Percentiles rank a stretch among this genome's conserved stretches.
Evolutionary conservation across 2,113 vertebrate genomes (phyloP).

Genomic region (Malurus elegans): DNA sequence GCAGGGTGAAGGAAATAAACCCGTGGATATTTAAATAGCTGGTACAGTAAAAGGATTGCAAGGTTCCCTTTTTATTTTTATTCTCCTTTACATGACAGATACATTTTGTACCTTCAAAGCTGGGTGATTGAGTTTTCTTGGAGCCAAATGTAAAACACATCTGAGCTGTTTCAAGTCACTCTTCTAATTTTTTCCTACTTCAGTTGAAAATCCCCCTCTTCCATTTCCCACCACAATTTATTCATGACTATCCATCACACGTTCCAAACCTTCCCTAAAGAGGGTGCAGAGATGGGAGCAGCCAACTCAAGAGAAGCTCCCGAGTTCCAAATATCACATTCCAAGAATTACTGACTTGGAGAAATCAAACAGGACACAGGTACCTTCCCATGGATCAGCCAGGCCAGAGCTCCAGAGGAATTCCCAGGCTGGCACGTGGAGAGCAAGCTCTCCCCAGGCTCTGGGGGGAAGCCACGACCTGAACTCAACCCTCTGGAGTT

Average conservation of each 20-base stretch:
- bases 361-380: background rate
- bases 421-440: background rate
- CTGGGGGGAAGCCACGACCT: background rate
- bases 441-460: background rate
- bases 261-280: background rate
- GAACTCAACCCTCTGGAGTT: background rate
- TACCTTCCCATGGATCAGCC: background rate
- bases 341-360: too few species aligned
- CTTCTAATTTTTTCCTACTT: background rate
- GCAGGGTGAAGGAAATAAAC: background rate
- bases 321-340: background rate
- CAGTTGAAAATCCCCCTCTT: background rate
- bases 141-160: background rate
- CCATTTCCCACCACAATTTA: background rate
- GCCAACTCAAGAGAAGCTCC: background rate
- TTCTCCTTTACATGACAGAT: background rate
- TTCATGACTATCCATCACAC: fast-evolving
- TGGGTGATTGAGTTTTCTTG: background rate
- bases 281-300: background rate
- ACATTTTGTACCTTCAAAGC: background rate
- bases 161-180: background rate
- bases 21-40: fast-evolving
- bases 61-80: background rate
- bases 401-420: background rate
- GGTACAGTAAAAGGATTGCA: background rate